Percentiles rank a stretch among this genome's conserved stretches.
Evolutionary conservation across 1,140 invertebrate species (phyloP).

Genomic region (Eurosta solidaginis): DNA sequence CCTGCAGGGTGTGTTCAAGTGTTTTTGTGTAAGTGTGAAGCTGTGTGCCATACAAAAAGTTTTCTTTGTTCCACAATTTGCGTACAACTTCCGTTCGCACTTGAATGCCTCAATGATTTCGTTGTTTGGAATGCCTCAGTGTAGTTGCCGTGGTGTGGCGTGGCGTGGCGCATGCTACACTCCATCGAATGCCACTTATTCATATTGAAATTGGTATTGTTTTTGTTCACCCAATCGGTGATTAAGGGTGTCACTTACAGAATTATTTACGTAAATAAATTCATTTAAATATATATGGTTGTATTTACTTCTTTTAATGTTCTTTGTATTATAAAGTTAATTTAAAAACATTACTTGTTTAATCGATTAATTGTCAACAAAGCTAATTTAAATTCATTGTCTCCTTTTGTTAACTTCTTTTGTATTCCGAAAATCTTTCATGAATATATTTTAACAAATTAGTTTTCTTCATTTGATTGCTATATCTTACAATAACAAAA

Average conservation of each 20-base stretch:
- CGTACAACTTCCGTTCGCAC: constrained; percentile 31
- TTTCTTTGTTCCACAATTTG: constrained; percentile 29
- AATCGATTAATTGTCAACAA: neutral
- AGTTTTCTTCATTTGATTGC: too few species aligned
- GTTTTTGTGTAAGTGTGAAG: neutral
- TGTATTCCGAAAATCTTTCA: neutral
- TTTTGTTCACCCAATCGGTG: constrained; percentile 13
- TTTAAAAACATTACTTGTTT: neutral
- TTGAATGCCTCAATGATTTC: constrained; percentile 21
- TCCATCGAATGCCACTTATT: constrained; percentile 13
- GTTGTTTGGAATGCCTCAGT: constrained; percentile 19
- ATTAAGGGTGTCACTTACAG: constrained; percentile 27
- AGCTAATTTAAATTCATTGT: neutral
- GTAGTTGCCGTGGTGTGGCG: too few species aligned
- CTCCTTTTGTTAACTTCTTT: neutral
- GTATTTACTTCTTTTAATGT: neutral
- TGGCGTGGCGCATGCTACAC: neutral
- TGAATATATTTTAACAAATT: too few species aligned
- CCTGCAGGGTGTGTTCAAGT: neutral
- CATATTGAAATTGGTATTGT: neutral
- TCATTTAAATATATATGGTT: neutral
- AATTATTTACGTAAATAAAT: neutral
- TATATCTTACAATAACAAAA: too few species aligned
- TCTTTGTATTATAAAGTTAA: neutral
- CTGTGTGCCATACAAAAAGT: neutral